Evolutionary conservation across 1,140 invertebrate genomes (phyloP).

Genomic region (Philopotamus ludificatus): DNA sequence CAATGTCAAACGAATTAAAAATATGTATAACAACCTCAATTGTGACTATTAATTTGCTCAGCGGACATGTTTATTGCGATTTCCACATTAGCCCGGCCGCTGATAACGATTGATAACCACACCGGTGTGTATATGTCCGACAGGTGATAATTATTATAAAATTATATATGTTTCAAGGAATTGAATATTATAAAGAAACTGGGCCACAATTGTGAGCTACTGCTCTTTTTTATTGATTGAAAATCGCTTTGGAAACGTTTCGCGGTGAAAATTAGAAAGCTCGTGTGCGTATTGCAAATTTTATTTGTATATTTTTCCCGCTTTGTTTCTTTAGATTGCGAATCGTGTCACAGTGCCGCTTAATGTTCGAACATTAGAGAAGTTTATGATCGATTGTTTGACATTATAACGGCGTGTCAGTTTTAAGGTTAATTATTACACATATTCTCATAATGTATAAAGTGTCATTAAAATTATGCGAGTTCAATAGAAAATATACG

Average conservation of each 20-base stretch:
- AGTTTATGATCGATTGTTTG: slow-evolving; percentile 10
- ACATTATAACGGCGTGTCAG: not conserved
- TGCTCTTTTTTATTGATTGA: too few relatives aligned
- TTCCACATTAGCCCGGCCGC: slow-evolving; percentile 20
- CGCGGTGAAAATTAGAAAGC: too few relatives aligned
- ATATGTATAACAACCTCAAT: slow-evolving; percentile 29
- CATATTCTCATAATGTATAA: not conserved
- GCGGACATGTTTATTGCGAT: slow-evolving; percentile 29
- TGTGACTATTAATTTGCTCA: slow-evolving; percentile 23
- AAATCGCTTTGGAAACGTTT: too few relatives aligned
- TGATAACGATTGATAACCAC: slow-evolving; percentile 33
- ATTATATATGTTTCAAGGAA: slow-evolving; percentile 18
- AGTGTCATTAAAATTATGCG: not conserved
- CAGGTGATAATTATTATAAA: slow-evolving; percentile 22
- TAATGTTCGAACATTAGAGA: not conserved
- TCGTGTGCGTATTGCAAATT: too few relatives aligned
- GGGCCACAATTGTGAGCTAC: too few relatives aligned
- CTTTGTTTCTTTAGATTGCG: too few relatives aligned
- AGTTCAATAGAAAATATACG: not conserved
- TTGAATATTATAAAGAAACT: not conserved
- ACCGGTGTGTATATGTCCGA: not conserved
- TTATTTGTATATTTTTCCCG: too few relatives aligned
- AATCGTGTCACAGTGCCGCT: not conserved
- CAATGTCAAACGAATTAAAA: slow-evolving; percentile 5
- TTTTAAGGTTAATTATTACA: slow-evolving; percentile 8